These are phyloP conservation scores for Himalopsyche anomala DNA, from an alignment of 2,888 invertebrate species.

Conservation along the genomic window DNA sequence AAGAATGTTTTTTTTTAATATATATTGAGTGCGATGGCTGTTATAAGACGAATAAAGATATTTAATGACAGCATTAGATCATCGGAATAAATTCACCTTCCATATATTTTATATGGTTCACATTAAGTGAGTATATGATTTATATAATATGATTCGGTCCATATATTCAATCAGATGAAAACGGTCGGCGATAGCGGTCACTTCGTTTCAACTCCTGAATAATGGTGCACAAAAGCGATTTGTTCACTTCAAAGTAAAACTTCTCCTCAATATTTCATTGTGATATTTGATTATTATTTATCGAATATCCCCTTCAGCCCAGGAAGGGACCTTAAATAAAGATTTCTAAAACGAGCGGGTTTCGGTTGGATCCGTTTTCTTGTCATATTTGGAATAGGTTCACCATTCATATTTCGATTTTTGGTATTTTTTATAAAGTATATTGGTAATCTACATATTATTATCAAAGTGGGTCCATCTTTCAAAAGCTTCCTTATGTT, in stretches of 20 bases:
- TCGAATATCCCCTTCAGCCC: conserved; percentile 45
- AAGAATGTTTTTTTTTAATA: no score
- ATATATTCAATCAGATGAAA: conserved; percentile 31
- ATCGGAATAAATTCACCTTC: neutral
- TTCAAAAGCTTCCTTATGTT: no score
- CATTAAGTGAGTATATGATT: conserved; percentile 6
- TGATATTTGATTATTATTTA: conserved; percentile 53
- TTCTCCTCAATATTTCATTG: conserved; percentile 50
- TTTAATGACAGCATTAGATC: neutral
- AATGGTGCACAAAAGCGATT: conserved; percentile 49
- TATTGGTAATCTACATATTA: no score
- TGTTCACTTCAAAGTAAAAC: conserved; percentile 49
- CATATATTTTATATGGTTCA: conserved; percentile 2
- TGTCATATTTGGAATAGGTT: conserved; percentile 3
- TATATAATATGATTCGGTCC: conserved; percentile 18
- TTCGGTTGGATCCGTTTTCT: conserved; percentile 11
- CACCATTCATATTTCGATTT: conserved; percentile 3
- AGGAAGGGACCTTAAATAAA: conserved; percentile 37
- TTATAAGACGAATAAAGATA: no score
- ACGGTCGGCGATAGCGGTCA: conserved; percentile 26
- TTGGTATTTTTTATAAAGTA: neutral
- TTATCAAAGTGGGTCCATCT: no score
- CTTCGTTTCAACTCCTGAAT: conserved; percentile 26
- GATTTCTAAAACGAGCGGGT: conserved; percentile 25
- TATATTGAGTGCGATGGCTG: no score